Base-by-base conservation (phyloP, 1,140 invertebrate species). In the Neotoxoptera formosana region DNA sequence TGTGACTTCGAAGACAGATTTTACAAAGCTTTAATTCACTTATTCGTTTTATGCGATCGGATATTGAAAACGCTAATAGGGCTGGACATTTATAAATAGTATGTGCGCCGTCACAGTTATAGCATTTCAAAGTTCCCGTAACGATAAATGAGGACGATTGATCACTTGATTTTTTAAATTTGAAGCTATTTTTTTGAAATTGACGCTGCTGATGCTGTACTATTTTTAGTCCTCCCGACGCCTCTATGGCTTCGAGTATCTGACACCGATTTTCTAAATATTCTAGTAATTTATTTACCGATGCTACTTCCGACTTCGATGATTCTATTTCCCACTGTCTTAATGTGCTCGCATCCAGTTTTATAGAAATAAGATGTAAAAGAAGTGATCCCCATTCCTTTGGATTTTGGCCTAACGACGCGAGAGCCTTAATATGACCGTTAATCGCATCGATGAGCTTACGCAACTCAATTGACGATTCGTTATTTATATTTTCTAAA, bases 351-450 rank as follows among this genome's bases (percentile, higher is more conserved):
- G 34, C 14, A 23, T 90, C 89, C 23, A 90, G 36, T 41, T 90
- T 90, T 25, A 41, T 67, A 41, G 53, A 56, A 36, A 90, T 60
- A 25, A 90, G 8, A 41, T 90, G 89, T 45, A 90, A 41, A 41
- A 90, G 36, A 9, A 90, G 23, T 25, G n/a, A 56, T 25, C 89
- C 89, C 89, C 53, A 90, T 67, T 90, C 34, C 3, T 25, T 60
- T 21, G 89, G n/a, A 3, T 60, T 60, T 36, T 90, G 34, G 7
- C 89, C 53, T 67, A 90, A 67, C n/a, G 36, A 56, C 21, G 8
- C 25, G 17, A 90, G 53, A 21, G 89, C 89, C 34, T 90, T 90
- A 20, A 90, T 60, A 56, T 90, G 48, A 41, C 89, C 89, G n/a
- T 56, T 60, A 56, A 90, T 41, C 36, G 36, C 48, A 90, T 90